phyloP scores from a whole-genome alignment of 2,113 vertebrate genomes.

The Pelecanoides urinatrix region DNA sequence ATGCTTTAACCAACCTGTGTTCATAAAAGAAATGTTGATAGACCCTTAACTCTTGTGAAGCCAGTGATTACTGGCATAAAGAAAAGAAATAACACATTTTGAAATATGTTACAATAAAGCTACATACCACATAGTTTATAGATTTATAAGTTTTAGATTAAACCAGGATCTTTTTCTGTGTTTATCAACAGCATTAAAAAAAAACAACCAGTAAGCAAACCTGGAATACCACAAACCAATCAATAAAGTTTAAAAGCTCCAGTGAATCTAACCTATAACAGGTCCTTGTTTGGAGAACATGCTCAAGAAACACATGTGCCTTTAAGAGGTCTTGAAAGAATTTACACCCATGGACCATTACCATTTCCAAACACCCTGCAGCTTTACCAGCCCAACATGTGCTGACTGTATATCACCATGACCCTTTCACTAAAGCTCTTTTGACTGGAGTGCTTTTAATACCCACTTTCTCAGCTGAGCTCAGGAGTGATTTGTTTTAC shows the following conservation, averaged over 20 bases:
- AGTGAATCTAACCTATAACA: conserved; percentile 82
- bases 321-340: conserved; percentile 88
- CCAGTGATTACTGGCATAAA: conserved; percentile 62
- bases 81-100: conserved; percentile 59
- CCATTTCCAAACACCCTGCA: conserved; percentile 84
- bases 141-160: conserved; percentile 65
- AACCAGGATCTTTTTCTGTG: conserved; percentile 49
- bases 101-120: conserved; percentile 32
- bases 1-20: conserved; percentile 15
- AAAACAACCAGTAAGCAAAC: conserved; percentile 58
- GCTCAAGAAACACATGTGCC: conserved; percentile 82
- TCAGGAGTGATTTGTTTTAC: conserved; percentile 88
- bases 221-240: conserved; percentile 74
- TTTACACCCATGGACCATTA: conserved; percentile 88
- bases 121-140: conserved; percentile 31
- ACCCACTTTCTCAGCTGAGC: conserved; percentile 86
- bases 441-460: conserved; percentile 85
- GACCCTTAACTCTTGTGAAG: conserved; percentile 65
- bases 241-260: conserved; percentile 79
- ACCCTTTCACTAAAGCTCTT: conserved; percentile 82
- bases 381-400: conserved; percentile 83
- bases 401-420: conserved; percentile 80
- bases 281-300: conserved; percentile 80
- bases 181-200: conserved; percentile 60
- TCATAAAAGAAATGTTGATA: conserved; percentile 61